phyloP scores from a whole-genome alignment of 2,797 vertebrate species.

The Nasua narica region DNA sequence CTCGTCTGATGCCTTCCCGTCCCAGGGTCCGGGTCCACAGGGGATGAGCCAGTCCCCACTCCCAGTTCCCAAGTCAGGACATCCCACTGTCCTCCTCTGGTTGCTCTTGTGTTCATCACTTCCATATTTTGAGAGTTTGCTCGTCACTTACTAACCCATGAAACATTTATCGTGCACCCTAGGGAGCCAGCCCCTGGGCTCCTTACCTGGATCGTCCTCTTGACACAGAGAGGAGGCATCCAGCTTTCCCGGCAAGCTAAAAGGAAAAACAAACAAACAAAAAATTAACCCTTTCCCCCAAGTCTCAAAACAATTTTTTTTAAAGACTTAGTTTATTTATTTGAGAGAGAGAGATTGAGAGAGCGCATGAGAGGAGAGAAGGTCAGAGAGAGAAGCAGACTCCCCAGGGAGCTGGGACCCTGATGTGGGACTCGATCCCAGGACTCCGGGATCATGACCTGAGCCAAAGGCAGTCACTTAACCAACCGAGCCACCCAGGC shows the following conservation, averaged over 20 bases:
- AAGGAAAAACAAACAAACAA: background rate
- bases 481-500: too few relatives aligned
- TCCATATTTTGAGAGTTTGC: background rate
- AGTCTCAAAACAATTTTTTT: background rate
- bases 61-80: background rate
- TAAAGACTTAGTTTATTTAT: background rate
- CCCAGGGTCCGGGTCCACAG: rapidly evolving
- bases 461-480: too few relatives aligned
- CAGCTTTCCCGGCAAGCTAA: background rate
- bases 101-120: background rate
- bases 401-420: too few relatives aligned
- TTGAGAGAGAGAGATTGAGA: too few relatives aligned
- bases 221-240: background rate
- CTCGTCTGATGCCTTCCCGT: rapidly evolving
- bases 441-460: too few relatives aligned
- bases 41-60: rapidly evolving
- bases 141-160: background rate
- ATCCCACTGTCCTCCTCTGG: background rate
- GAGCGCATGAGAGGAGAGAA: too few relatives aligned
- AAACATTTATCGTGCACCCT: too few relatives aligned
- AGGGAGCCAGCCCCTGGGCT: rapidly evolving
- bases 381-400: too few relatives aligned
- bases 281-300: background rate
- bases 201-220: rapidly evolving
- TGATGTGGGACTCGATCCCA: too few relatives aligned